These are phyloP conservation scores for Seison nebaliae DNA, from an alignment of 1,140 invertebrate genomes.

Conservation along the genomic window DNA sequence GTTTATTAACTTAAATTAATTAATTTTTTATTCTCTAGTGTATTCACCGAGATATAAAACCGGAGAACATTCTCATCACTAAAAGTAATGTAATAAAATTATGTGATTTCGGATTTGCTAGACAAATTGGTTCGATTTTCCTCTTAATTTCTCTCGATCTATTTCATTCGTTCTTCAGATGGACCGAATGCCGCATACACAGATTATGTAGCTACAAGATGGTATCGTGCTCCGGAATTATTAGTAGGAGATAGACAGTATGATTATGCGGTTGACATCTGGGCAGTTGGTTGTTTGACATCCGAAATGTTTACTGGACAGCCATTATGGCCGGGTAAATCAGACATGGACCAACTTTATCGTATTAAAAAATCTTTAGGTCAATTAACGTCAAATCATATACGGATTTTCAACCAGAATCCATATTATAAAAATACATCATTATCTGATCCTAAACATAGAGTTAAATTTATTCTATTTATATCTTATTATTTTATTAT, in stretches of 20 bases:
- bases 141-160: no score
- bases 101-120: constrained; percentile 92
- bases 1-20: not conserved
- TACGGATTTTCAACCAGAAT: not conserved
- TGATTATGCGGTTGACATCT: constrained; percentile 80
- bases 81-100: constrained; percentile 71
- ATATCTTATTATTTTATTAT: constrained; percentile 14
- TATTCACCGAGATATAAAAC: constrained; percentile 85
- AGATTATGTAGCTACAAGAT: constrained; percentile 91
- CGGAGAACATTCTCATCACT: constrained; percentile 92
- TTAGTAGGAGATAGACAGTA: constrained; percentile 89
- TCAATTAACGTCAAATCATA: constrained; percentile 16
- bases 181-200: constrained; percentile 42
- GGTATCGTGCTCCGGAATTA: constrained; percentile 79
- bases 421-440: constrained; percentile 2
- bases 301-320: constrained; percentile 55
- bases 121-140: constrained; percentile 67
- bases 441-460: no score
- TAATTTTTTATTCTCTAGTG: constrained; percentile 31
- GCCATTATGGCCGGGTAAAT: constrained; percentile 72
- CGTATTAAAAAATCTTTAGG: constrained; percentile 58
- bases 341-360: constrained; percentile 88
- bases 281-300: constrained; percentile 66
- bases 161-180: constrained; percentile 1
- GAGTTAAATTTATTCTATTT: not conserved